A percentile compares a stretch with the other conserved stretches of the same genome.
Conservation (phyloP, 2,888 invertebrate genomes). For the Caenorhabditis macrosperma region DNA sequence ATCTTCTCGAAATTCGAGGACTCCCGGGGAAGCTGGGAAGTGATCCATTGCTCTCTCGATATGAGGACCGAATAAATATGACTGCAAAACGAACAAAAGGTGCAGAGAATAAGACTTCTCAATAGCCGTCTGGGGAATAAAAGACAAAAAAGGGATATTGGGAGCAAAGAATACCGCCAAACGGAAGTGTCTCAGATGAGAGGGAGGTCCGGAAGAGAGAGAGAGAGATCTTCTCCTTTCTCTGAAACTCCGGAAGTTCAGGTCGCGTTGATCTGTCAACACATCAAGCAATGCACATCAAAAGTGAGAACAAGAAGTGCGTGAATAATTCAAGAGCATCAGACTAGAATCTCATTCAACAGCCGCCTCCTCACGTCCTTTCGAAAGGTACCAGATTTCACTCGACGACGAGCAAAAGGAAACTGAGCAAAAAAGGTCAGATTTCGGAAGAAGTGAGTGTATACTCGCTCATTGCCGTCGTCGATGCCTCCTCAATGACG, state of each 20-base stretch:
- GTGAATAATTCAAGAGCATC: constrained; percentile 46
- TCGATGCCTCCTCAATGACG: constrained; percentile 15
- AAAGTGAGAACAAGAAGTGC: not conserved
- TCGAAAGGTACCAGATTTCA: constrained; percentile 33
- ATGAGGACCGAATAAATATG: too few species aligned
- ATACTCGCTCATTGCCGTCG: constrained; percentile 34
- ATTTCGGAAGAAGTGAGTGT: constrained; percentile 28
- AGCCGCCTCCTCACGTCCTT: constrained; percentile 16
- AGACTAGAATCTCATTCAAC: constrained; percentile 54
- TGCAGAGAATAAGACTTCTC: not conserved
- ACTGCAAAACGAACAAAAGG: not conserved
- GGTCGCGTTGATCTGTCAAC: not conserved
- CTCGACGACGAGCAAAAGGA: constrained; percentile 1
- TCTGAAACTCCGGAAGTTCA: not conserved
- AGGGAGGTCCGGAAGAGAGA: too few species aligned
- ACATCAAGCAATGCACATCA: not conserved
- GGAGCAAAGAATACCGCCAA: not conserved
- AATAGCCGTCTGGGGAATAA: not conserved
- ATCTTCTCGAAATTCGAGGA: too few species aligned
- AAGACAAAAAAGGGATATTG: not conserved
- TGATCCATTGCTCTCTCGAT: not conserved
- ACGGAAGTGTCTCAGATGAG: too few species aligned
- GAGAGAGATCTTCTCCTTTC: too few species aligned
- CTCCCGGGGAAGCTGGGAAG: not conserved
- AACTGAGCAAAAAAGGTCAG: constrained; percentile 25